Evolutionary conservation across 92 coral and sea anemone species (phyloP).

Genomic region (Galaxea fascicularis): DNA sequence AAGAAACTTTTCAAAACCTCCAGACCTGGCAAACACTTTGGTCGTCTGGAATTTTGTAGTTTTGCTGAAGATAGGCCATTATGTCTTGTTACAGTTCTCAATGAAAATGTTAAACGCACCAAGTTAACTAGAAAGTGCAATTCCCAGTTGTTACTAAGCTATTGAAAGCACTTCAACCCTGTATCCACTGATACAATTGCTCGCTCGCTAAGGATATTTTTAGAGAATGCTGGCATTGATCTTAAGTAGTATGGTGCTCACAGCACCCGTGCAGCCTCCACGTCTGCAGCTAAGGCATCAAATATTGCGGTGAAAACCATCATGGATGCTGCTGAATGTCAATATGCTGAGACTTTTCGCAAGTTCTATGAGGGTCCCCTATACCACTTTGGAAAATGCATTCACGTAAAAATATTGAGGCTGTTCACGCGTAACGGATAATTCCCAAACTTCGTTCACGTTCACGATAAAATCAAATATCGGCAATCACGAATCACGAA

Average conservation of each 20-base stretch:
- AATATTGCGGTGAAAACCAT: constrained; percentile 53
- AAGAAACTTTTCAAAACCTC: constrained; percentile 47
- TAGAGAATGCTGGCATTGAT: constrained; percentile 61
- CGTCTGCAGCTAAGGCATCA: constrained; percentile 62
- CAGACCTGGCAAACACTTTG: constrained; percentile 56
- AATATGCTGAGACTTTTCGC: constrained; percentile 48
- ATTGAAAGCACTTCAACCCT: constrained; percentile 46
- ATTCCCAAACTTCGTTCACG: too few species aligned
- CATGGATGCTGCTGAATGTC: constrained; percentile 59
- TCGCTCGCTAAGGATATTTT: constrained; percentile 37
- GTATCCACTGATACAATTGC: constrained; percentile 19
- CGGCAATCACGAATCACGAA: too few species aligned
- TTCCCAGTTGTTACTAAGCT: constrained; percentile 54
- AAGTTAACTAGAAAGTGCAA: constrained; percentile 26
- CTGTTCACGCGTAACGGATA: too few species aligned
- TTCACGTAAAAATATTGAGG: too few species aligned
- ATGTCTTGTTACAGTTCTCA: constrained; percentile 50
- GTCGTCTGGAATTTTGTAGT: constrained; percentile 39
- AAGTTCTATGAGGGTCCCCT: too few species aligned
- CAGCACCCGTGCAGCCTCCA: constrained; percentile 71
- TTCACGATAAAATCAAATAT: too few species aligned
- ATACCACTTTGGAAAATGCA: too few species aligned
- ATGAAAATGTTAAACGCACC: constrained; percentile 50
- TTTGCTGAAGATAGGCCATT: constrained; percentile 35
- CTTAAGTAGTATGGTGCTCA: constrained; percentile 55